Evolutionary conservation across 2,113 vertebrate species (phyloP).

Genomic region (Tragulus kanchil): DNA sequence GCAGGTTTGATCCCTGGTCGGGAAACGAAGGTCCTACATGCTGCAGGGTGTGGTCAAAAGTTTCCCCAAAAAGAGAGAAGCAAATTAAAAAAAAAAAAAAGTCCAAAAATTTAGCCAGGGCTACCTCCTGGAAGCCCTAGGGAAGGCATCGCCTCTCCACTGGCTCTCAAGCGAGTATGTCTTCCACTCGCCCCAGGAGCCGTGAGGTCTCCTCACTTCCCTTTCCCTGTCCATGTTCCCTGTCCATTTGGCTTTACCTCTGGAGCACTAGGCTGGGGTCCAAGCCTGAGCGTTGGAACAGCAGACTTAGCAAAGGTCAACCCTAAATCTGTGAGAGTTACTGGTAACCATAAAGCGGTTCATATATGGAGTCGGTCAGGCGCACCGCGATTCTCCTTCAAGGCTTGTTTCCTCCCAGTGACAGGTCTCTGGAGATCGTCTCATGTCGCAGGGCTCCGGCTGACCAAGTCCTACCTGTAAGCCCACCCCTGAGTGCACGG

Average conservation of each 20-base stretch:
- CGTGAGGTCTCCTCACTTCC: background rate
- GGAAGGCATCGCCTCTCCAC: background rate
- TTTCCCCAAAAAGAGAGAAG: background rate
- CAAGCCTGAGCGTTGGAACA: background rate
- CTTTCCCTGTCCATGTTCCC: background rate
- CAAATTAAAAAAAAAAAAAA: background rate
- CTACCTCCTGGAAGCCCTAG: background rate
- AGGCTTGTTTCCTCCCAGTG: background rate
- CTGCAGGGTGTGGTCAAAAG: background rate
- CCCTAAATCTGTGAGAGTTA: background rate
- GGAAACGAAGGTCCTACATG: background rate
- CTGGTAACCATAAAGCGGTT: background rate
- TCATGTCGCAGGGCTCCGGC: background rate
- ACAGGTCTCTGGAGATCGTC: background rate
- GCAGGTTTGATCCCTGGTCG: background rate
- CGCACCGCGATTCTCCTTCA: background rate
- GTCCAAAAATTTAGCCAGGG: background rate
- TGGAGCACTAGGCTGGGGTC: background rate
- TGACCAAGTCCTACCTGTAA: background rate
- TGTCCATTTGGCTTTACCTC: background rate
- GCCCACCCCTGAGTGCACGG: background rate
- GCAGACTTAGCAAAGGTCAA: background rate
- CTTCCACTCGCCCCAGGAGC: background rate
- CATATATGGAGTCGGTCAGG: background rate
- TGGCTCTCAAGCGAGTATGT: background rate